These are phyloP conservation scores for Spea multiplicata DNA, from an alignment of 2,113 vertebrate genomes.

Conservation along the genomic window DNA sequence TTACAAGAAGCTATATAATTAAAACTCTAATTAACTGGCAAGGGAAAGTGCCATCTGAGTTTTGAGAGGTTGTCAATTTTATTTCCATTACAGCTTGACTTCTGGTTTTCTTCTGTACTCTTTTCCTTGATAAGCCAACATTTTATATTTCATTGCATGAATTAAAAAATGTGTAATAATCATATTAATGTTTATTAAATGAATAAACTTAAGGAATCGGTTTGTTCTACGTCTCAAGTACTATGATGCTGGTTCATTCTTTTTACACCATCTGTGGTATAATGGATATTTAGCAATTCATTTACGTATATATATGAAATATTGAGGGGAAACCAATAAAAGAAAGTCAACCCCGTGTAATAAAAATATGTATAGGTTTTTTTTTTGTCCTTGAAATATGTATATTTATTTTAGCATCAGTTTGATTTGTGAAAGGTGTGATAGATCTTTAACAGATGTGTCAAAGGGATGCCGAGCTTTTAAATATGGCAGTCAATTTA, in stretches of 20 bases:
- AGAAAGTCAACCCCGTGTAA: conserved; percentile 32
- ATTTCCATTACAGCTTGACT: conserved; percentile 73
- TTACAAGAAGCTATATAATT: conserved; percentile 80
- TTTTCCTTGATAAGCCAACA: conserved; percentile 53
- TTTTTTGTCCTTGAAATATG: conserved; percentile 30
- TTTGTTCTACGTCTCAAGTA: neutral
- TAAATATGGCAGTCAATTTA: conserved; percentile 9
- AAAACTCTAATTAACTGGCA: conserved; percentile 80
- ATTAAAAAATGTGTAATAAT: neutral
- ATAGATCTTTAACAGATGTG: conserved; percentile 42
- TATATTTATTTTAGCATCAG: conserved; percentile 38
- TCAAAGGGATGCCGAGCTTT: conserved; percentile 30
- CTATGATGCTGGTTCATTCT: neutral
- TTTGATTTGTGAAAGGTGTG: conserved; percentile 24
- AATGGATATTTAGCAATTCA: conserved; percentile 19
- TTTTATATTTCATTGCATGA: neutral
- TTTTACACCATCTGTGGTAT: conserved; percentile 16
- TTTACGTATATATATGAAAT: conserved; percentile 42
- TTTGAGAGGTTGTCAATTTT: conserved; percentile 82
- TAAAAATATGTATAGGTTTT: conserved; percentile 41
- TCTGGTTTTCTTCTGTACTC: conserved; percentile 63
- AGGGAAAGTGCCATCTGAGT: conserved; percentile 81
- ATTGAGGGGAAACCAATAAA: conserved; percentile 40
- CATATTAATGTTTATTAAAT: neutral
- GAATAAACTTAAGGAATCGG: too few relatives aligned